Evolutionary conservation across 2,113 vertebrate species (phyloP).

Genomic region (Ahaetulla prasina): DNA sequence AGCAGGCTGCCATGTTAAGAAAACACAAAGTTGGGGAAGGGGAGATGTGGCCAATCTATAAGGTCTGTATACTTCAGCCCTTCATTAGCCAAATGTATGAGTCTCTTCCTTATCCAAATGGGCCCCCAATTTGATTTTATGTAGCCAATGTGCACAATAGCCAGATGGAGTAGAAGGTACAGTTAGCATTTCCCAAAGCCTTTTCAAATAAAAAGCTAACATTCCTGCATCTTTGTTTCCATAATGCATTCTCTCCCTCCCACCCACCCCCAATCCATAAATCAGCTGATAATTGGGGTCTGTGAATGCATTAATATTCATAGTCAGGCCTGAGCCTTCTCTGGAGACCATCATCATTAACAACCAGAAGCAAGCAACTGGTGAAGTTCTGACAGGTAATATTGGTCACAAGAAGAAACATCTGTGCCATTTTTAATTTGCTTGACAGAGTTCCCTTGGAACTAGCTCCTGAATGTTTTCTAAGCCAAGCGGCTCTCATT

Average conservation of each 20-base stretch:
- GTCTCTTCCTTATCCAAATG: not conserved
- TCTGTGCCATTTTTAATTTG: not conserved
- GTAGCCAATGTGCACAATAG: not conserved
- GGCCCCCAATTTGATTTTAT: not conserved
- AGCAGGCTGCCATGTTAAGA: not conserved
- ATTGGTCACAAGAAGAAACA: not conserved
- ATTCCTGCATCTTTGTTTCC: not conserved
- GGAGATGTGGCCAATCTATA: not conserved
- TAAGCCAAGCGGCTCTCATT: not conserved
- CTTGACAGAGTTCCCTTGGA: fast-evolving
- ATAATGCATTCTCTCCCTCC: not conserved
- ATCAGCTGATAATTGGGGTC: not conserved
- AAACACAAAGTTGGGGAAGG: not conserved
- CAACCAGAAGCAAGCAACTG: fast-evolving
- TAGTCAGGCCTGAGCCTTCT: not conserved
- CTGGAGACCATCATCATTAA: not conserved
- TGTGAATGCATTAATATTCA: not conserved
- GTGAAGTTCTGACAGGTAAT: not conserved
- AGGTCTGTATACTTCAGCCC: not conserved
- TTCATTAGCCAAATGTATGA: not conserved
- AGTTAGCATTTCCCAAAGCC: not conserved
- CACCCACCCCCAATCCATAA: not conserved
- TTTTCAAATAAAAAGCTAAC: not conserved
- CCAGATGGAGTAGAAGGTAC: not conserved
- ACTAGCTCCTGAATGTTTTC: not conserved